Evolutionary conservation across 1,140 invertebrate species (phyloP), one percentile per base, ranked within the genome.

Genomic region (Drosophila melanica): DNA sequence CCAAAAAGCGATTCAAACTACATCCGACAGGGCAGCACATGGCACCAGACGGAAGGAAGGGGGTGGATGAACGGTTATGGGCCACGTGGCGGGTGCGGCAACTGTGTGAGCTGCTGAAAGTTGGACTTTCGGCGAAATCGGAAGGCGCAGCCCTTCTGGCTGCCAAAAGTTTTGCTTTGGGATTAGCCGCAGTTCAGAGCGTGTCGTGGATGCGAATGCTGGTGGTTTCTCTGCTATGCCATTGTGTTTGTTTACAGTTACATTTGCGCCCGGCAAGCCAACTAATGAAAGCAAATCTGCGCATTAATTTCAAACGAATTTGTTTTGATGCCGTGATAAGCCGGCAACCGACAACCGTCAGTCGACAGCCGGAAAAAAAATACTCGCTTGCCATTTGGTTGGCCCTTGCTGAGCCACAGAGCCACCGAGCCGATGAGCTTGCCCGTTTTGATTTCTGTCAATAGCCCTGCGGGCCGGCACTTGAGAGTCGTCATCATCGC

Each of bases 231-330:
- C 18, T 60, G 23, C 47, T 16, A 35, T 67, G 55, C 63, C 66
- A 68, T 86, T 87, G 77, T 89, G 75, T 84, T 85, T 85, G 81
- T 77, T 71, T 75, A 75, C 73, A 80, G 79, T 80, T 89, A 80
- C 84, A 89, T 75, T 77, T 87, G 69, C 65, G 62, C 73, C 82
- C 75, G 71, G 75, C 75, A 73, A 77, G 79, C 76, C 69, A 79
- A 76, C 85, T 89, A 89, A 89, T 90, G 84, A 89, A 89, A 89
- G 84, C 84, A 90, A 90, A 90, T 90, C 89, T 90, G 79, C 72
- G 89, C 75, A 90, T 90, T 90, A 90, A 90, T 90, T 90, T 90
- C 89, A 80, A 90, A 89, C 84, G 89, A 90, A 90, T 90, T 90
- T 90, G 85, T 90, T 90, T 90, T 90, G 84, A 90, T 90, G 90